A percentile compares a stretch with the other conserved stretches of the same genome.
phyloP scores from a whole-genome alignment of 1,140 invertebrate species.

The Tribolium castaneum region DNA sequence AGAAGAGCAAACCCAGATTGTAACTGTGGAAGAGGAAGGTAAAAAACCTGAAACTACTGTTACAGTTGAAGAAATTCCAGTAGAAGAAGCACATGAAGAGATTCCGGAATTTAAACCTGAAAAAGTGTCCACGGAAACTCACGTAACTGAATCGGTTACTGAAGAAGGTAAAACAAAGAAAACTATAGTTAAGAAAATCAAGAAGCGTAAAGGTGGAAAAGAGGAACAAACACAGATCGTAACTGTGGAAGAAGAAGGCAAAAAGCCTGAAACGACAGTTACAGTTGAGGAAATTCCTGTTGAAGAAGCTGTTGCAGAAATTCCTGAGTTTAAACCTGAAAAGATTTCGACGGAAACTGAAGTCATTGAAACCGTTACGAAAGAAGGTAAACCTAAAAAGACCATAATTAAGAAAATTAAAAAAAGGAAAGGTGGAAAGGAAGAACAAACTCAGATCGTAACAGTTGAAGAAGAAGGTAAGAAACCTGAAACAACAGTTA shows the following conservation, averaged over 20 bases:
- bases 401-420: conserved; percentile 57
- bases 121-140: conserved; percentile 60
- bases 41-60: conserved; percentile 57
- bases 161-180: conserved; percentile 56
- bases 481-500: conserved; percentile 59
- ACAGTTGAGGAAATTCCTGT: conserved; percentile 47
- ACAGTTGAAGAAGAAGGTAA: conserved; percentile 60
- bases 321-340: conserved; percentile 49
- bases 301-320: conserved; percentile 50
- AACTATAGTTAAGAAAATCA: conserved; percentile 62
- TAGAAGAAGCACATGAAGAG: conserved; percentile 49
- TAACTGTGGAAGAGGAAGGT: conserved; percentile 62
- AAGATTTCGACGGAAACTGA: conserved; percentile 47
- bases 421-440: conserved; percentile 57
- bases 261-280: conserved; percentile 57
- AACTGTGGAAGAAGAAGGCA: conserved; percentile 64
- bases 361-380: conserved; percentile 56
- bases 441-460: conserved; percentile 59
- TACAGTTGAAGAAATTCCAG: conserved; percentile 47
- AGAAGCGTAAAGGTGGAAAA: conserved; percentile 63
- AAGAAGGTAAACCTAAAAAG: conserved; percentile 61
- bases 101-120: conserved; percentile 57
- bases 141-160: conserved; percentile 58
- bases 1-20: conserved; percentile 61
- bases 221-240: conserved; percentile 65